These are phyloP conservation scores for Menidia menidia DNA, from an alignment of 2,797 vertebrate species.

Conservation along the genomic window DNA sequence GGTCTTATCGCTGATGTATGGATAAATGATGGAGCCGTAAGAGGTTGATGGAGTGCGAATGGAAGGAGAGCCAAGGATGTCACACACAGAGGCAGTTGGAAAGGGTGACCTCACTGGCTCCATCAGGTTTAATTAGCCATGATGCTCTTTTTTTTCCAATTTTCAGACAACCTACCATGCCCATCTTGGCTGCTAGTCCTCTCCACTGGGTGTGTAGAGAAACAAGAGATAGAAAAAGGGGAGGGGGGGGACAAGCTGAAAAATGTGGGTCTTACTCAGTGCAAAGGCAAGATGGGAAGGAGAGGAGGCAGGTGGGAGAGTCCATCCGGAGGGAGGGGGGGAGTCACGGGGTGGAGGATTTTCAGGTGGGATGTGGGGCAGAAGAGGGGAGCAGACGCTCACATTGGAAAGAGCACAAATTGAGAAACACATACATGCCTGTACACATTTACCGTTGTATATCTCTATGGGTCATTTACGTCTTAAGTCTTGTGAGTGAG, in stretches of 20 bases:
- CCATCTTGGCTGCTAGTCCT: slow-evolving; percentile 93
- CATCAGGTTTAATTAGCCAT: slow-evolving; percentile 52
- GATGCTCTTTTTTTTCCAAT: slow-evolving; percentile 27
- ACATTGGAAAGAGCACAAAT: slow-evolving; percentile 46
- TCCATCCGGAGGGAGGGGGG: slow-evolving; percentile 51
- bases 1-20: slow-evolving; percentile 60
- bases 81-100: slow-evolving; percentile 23
- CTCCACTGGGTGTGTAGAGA: slow-evolving; percentile 89
- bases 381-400: slow-evolving; percentile 39
- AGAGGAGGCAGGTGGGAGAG: slow-evolving; percentile 60
- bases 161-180: slow-evolving; percentile 92
- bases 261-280: slow-evolving; percentile 69
- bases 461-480: neutral
- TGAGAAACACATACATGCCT: slow-evolving; percentile 24
- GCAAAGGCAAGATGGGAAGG: slow-evolving; percentile 60
- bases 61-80: slow-evolving; percentile 41
- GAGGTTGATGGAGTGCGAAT: slow-evolving; percentile 59
- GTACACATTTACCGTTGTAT: neutral
- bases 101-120: slow-evolving; percentile 34
- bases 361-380: slow-evolving; percentile 6
- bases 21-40: slow-evolving; percentile 52
- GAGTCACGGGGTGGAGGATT: slow-evolving; percentile 24
- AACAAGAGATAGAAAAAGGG: slow-evolving; percentile 61
- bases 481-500: neutral
- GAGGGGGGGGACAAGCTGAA: slow-evolving; percentile 38